Evolutionary conservation across 2,888 invertebrate species (phyloP).

Genomic region (Nomada ferruginata): DNA sequence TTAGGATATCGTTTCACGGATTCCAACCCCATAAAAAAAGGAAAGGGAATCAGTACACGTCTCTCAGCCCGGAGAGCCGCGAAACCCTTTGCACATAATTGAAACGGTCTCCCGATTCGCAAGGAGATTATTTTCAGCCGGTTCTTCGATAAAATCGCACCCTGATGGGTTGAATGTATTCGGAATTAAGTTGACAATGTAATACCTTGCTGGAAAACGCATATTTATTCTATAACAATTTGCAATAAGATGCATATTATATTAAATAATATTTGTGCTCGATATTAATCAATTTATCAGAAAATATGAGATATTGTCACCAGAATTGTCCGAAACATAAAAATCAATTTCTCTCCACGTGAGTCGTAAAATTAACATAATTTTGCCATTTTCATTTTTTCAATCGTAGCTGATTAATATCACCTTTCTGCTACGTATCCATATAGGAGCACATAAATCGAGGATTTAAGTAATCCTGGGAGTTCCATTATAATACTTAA

Average conservation of each 20-base stretch:
- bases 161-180: neutral
- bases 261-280: too few relatives aligned
- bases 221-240: neutral
- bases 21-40: conserved; percentile 51
- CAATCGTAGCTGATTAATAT: neutral
- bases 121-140: conserved; percentile 52
- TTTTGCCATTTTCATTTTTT: too few relatives aligned
- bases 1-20: conserved; percentile 77
- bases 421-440: neutral
- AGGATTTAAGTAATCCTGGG: neutral
- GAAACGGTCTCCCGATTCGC: conserved; percentile 16
- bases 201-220: neutral
- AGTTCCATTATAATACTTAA: neutral
- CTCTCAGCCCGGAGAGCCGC: conserved; percentile 10
- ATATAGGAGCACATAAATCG: neutral
- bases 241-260: neutral
- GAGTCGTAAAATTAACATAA: neutral
- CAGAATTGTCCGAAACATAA: too few relatives aligned
- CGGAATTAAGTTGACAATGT: neutral
- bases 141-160: conserved; percentile 30
- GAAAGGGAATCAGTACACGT: conserved; percentile 55
- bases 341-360: neutral
- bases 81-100: conserved; percentile 44
- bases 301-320: too few relatives aligned
- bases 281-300: too few relatives aligned